A percentile compares a stretch with the other conserved stretches of the same genome.
phyloP scores from a whole-genome alignment of 2,797 vertebrate species.

The Sternotherus odoratus region DNA sequence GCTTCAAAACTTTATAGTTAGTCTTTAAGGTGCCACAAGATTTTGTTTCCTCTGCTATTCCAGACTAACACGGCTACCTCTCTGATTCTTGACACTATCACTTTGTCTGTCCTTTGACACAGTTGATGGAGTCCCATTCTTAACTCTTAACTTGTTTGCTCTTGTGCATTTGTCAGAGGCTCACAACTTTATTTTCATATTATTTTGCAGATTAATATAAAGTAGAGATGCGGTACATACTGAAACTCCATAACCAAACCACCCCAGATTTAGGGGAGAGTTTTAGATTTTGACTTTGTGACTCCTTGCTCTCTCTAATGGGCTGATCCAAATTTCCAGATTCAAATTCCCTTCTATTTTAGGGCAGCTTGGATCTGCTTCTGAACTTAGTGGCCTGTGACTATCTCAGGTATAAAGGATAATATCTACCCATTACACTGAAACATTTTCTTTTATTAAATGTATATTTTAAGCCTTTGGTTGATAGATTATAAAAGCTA shows the following conservation, averaged over 20 bases:
- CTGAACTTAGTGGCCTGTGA: neutral
- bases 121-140: rapidly evolving
- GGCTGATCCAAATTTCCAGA: neutral
- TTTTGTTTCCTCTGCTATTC: no score
- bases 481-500: neutral
- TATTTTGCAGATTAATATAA: neutral
- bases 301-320: neutral
- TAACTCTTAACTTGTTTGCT: neutral
- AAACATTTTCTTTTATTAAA: neutral
- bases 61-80: no score
- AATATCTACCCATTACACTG: neutral
- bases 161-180: neutral
- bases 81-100: no score
- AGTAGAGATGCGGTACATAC: neutral
- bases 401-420: neutral
- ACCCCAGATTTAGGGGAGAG: neutral
- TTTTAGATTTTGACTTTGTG: neutral
- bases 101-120: neutral
- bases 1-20: no score
- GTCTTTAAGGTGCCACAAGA: no score
- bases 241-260: neutral
- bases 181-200: neutral
- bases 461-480: neutral
- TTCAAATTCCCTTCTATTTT: neutral
- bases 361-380: neutral